A percentile compares a stretch with the other conserved stretches of the same genome.
These are phyloP conservation scores for Drosophila hamatofila DNA, from an alignment of 2,888 invertebrate species.

Conservation along the genomic window DNA sequence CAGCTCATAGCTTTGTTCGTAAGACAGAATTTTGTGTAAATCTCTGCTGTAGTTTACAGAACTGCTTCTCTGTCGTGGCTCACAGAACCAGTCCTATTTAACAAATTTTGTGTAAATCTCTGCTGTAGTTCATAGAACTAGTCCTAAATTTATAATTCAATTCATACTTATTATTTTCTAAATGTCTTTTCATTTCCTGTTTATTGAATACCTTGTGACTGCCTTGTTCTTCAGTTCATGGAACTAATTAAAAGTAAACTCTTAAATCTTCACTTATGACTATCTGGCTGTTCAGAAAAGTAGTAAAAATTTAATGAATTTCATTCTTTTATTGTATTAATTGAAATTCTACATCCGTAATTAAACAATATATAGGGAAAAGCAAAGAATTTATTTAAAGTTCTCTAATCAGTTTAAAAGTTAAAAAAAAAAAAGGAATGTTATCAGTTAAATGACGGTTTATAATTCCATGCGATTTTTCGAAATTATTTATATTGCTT, in stretches of 20 bases:
- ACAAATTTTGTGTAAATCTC: too few relatives aligned
- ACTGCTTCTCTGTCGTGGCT: too few relatives aligned
- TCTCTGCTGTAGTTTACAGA: too few relatives aligned
- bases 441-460: background rate
- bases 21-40: too few relatives aligned
- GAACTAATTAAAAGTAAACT: background rate
- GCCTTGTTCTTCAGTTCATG: too few relatives aligned
- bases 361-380: background rate
- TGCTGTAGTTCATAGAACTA: background rate
- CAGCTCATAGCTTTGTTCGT: background rate
- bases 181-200: too few relatives aligned
- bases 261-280: background rate
- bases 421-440: background rate
- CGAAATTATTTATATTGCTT: background rate
- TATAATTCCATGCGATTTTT: background rate
- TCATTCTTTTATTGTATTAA: background rate
- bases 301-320: background rate
- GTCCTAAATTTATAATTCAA: too few relatives aligned
- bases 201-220: too few relatives aligned
- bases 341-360: background rate
- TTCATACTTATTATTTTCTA: too few relatives aligned
- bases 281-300: background rate
- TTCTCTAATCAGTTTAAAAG: background rate
- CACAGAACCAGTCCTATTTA: too few relatives aligned
- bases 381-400: background rate